phyloP scores from a whole-genome alignment of 1,140 invertebrate species.

The Scaptomyza montana region DNA sequence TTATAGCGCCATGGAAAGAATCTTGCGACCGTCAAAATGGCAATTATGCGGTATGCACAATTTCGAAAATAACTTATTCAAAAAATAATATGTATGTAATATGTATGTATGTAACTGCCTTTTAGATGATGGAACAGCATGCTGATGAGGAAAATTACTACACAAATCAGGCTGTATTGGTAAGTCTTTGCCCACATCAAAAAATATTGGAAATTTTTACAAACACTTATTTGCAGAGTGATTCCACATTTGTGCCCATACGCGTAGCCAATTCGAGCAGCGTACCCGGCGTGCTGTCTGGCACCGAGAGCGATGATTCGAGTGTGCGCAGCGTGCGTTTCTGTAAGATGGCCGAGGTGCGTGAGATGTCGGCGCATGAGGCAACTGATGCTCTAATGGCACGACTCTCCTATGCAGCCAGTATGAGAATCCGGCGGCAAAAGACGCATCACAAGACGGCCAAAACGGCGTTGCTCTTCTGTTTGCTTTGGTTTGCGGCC shows the following conservation, averaged over 20 bases:
- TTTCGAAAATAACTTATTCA: not conserved
- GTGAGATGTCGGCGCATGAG: constrained; percentile 91
- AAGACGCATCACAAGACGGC: constrained; percentile 86
- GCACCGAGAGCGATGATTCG: constrained; percentile 93
- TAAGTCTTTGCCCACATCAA: not conserved
- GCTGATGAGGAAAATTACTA: constrained; percentile 89
- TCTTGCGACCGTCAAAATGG: constrained; percentile 87
- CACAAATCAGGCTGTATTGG: constrained; percentile 67
- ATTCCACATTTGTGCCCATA: constrained; percentile 92
- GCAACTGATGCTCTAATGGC: constrained; percentile 93
- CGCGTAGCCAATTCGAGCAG: constrained; percentile 86
- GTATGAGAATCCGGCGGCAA: constrained; percentile 86
- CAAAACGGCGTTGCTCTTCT: constrained; percentile 90
- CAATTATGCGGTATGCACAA: constrained; percentile 86
- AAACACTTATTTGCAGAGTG: constrained; percentile 86
- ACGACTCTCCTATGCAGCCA: constrained; percentile 92
- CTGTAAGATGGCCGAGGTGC: constrained; percentile 93
- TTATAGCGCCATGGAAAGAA: constrained; percentile 92
- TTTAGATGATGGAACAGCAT: constrained; percentile 87
- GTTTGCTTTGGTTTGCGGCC: constrained; percentile 88
- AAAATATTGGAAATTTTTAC: not conserved
- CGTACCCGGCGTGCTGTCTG: constrained; percentile 85
- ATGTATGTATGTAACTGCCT: not conserved
- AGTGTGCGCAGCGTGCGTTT: constrained; percentile 90
- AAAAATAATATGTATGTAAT: not conserved